A percentile compares a stretch with the other conserved stretches of the same genome.
Evolutionary conservation across 2,888 invertebrate species (phyloP).

Genomic region (Noctua janthina): DNA sequence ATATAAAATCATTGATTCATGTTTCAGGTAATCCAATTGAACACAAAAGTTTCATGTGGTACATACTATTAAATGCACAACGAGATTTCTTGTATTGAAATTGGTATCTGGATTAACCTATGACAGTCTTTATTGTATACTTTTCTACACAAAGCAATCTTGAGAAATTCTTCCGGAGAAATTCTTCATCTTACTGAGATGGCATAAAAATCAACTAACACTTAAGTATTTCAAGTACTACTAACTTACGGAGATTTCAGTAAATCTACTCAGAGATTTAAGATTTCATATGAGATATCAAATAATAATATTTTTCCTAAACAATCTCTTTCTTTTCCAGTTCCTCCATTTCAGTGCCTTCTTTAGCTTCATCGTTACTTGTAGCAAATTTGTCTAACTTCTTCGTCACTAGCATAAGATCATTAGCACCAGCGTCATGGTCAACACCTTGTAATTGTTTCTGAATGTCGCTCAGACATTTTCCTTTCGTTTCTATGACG

Average conservation of each 20-base stretch:
- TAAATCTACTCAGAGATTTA: not conserved
- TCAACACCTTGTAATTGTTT: slow-evolving; percentile 80
- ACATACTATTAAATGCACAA: slow-evolving; percentile 22
- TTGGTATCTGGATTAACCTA: slow-evolving; percentile 1
- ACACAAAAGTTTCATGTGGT: not conserved
- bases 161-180: not conserved
- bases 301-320: not conserved
- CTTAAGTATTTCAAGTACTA: not conserved
- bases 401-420: slow-evolving; percentile 4
- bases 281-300: not conserved
- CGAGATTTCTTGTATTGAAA: slow-evolving; percentile 32
- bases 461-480: slow-evolving; percentile 88
- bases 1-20: not conserved
- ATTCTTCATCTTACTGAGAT: not conserved
- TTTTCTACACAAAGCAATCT: not conserved
- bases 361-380: slow-evolving; percentile 31
- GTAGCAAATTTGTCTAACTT: slow-evolving; percentile 15
- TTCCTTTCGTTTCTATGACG: slow-evolving; percentile 89
- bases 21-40: not conserved
- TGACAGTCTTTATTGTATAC: slow-evolving; percentile 35
- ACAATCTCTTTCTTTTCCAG: slow-evolving; percentile 50
- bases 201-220: not conserved
- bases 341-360: slow-evolving; percentile 59
- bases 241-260: not conserved
- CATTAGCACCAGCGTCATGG: slow-evolving; percentile 40